These are phyloP conservation scores for Hystrix cristata DNA, from an alignment of 2,113 vertebrate genomes.

Conservation along the genomic window DNA sequence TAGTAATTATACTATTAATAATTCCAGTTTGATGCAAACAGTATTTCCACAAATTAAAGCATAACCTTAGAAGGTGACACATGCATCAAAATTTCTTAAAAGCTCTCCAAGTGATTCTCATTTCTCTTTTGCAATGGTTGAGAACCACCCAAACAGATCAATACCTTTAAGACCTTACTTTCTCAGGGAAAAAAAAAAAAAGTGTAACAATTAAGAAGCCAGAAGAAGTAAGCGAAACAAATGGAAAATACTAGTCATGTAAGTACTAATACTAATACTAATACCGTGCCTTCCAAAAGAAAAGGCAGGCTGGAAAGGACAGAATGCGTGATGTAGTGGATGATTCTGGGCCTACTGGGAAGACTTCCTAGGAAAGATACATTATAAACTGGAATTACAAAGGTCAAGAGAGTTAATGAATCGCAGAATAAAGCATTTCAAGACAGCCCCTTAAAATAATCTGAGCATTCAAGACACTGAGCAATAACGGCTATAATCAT, in stretches of 20 bases:
- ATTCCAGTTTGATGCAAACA: not conserved
- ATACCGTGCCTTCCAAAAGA: not conserved
- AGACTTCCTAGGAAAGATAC: not conserved
- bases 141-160: not conserved
- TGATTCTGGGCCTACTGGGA: not conserved
- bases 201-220: not conserved
- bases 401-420: not conserved
- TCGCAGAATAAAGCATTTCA: not conserved
- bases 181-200: not conserved
- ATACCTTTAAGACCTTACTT: not conserved
- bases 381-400: not conserved
- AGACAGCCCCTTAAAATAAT: not conserved
- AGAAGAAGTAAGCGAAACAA: slow-evolving; percentile 1
- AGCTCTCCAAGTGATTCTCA: slow-evolving; percentile 13
- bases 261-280: not conserved
- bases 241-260: not conserved
- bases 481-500: not conserved
- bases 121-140: not conserved
- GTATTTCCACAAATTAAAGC: not conserved
- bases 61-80: not conserved
- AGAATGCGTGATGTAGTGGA: not conserved
- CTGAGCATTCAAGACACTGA: not conserved
- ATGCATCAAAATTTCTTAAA: not conserved
- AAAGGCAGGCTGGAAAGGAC: not conserved
- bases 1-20: not conserved